These are phyloP conservation scores for Eristalinus aeneus DNA, from an alignment of 2,888 invertebrate species.

Conservation along the genomic window DNA sequence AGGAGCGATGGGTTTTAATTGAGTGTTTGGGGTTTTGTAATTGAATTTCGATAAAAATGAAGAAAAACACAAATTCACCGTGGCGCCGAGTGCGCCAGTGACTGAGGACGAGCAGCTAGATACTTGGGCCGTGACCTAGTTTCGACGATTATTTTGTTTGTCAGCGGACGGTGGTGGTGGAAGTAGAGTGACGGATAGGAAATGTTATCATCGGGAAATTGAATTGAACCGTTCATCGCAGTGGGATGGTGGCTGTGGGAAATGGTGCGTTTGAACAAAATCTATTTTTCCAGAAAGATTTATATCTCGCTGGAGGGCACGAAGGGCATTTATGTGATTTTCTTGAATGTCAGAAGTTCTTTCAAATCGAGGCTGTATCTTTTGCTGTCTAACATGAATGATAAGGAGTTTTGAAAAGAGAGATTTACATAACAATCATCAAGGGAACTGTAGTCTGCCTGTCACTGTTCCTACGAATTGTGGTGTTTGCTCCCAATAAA, in stretches of 20 bases:
- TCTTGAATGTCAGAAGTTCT: no score
- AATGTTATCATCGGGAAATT: neutral
- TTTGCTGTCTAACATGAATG: no score
- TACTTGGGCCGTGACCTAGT: neutral
- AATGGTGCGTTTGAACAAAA: neutral
- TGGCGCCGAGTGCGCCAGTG: neutral
- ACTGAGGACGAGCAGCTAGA: neutral
- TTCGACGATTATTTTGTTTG: neutral
- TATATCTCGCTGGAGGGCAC: neutral
- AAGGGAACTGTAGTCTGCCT: no score
- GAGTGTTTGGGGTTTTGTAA: slow-evolving; percentile 13
- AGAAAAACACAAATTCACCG: neutral
- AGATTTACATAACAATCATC: no score
- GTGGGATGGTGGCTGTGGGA: neutral
- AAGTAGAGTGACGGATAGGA: no score
- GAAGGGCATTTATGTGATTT: no score
- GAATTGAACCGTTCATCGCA: neutral
- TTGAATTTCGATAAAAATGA: neutral
- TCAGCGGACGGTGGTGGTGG: neutral
- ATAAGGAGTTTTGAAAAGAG: no score
- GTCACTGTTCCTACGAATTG: no score
- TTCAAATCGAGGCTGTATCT: no score
- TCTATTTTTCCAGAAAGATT: neutral
- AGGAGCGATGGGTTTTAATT: slow-evolving; percentile 30
- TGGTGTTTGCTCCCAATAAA: no score